Conservation (phyloP, 2,113 vertebrate genomes). For the Leptobrachium ailaonicum region DNA sequence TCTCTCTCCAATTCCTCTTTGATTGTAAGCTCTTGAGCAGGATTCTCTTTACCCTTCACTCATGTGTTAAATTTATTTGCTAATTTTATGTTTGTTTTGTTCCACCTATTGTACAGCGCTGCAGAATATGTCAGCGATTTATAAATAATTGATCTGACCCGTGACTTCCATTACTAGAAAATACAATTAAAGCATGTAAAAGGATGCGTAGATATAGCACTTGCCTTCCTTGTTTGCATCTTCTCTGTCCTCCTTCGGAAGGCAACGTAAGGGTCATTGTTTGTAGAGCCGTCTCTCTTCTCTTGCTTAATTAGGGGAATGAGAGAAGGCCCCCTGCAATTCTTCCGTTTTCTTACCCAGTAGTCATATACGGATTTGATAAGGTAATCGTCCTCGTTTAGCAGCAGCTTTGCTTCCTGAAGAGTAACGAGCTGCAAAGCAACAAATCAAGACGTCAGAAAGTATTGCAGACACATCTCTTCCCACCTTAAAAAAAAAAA, state of each 20-base stretch:
- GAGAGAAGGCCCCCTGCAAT: constrained; percentile 82
- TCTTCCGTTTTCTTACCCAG: constrained; percentile 91
- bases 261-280: constrained; percentile 89
- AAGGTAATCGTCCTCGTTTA: constrained; percentile 92
- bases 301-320: constrained; percentile 88
- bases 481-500: not conserved
- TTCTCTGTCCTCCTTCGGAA: constrained; percentile 91
- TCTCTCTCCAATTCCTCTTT: no score
- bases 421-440: constrained; percentile 81
- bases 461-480: not conserved
- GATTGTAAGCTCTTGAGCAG: no score
- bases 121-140: no score
- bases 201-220: not conserved
- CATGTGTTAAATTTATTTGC: no score
- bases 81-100: no score
- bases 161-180: no score
- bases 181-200: no score
- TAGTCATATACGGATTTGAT: constrained; percentile 93
- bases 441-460: constrained; percentile 16
- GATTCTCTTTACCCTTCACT: no score
- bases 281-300: constrained; percentile 91
- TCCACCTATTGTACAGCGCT: no score
- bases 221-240: constrained; percentile 94
- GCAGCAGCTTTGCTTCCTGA: constrained; percentile 86
- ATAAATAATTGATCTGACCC: no score